A percentile compares a stretch with the other conserved stretches of the same genome.
Conservation (phyloP, 1,140 invertebrate genomes). For the Melipona quadrifasciata region DNA sequence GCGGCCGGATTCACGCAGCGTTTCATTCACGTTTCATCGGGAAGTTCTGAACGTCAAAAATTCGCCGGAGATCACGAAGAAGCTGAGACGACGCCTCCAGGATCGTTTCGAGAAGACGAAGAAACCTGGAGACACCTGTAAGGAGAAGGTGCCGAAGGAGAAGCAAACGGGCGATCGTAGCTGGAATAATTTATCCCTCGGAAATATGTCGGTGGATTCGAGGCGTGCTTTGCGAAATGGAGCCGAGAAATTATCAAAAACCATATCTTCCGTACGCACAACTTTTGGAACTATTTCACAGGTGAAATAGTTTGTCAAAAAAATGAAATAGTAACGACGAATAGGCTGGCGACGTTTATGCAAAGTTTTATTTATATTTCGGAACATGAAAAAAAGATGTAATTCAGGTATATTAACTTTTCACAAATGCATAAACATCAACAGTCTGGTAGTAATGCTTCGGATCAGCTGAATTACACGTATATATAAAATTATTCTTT, state of each 20-base stretch:
- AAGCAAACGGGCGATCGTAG: constrained; percentile 65
- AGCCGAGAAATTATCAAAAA: constrained; percentile 83
- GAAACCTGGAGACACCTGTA: constrained; percentile 46
- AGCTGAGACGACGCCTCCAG: constrained; percentile 76
- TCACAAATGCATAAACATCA: not conserved
- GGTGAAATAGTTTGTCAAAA: constrained; percentile 71
- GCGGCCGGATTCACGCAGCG: constrained; percentile 79
- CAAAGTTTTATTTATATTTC: not conserved
- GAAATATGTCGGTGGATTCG: constrained; percentile 78
- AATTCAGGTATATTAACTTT: not conserved
- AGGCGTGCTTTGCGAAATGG: constrained; percentile 81
- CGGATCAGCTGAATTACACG: too few relatives aligned
- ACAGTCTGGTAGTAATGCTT: not conserved
- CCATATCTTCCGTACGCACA: constrained; percentile 83
- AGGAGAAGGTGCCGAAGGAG: constrained; percentile 57
- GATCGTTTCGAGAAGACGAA: constrained; percentile 79
- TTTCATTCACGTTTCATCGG: constrained; percentile 80
- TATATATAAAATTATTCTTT: not conserved
- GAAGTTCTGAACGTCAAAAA: constrained; percentile 68
- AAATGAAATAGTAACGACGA: not conserved
- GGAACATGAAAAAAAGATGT: not conserved
- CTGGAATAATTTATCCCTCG: constrained; percentile 77
- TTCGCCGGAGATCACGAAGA: constrained; percentile 63
- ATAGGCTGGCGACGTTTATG: not conserved
- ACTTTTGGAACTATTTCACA: constrained; percentile 84